Evolutionary conservation across 2,888 invertebrate species (phyloP), one percentile per base, ranked within the genome.

Genomic region (Junonia oenone): DNA sequence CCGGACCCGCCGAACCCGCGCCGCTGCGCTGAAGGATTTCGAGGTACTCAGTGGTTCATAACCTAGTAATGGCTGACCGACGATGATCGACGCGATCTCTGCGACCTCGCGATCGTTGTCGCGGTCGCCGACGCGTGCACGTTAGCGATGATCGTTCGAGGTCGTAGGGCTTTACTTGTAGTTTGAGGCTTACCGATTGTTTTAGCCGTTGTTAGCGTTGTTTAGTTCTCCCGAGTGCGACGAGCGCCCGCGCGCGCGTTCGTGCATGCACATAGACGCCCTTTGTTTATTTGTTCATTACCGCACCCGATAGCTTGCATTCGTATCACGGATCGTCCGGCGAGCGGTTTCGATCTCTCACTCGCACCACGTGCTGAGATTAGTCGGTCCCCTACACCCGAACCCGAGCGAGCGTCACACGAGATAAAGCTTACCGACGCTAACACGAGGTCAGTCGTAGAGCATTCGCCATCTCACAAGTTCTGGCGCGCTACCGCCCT

Each of bases 1-100:
- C 93, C 92, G 91, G 92, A 91, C 92, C 92, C 91, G 93, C 92
- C 90, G 92, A 92, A 91, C 93, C 86, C 91, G 86, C 91, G 91
- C 91, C 91, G 91, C 90, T 92, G 92, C 92, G 91, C 91, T 91
- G 83, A 92, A 94, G 95, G 95, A 95, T 93, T 95, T 95, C 93
- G 95, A 95, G 95, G 95, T 95, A 95, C 87, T 81, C 79, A 90
- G 89, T 86, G 89, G 85, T 86, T 91, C 83, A 81, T 83, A 80
- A 81, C 83, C 81, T 90, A 89, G 88, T 83, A 81, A 80, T 83
- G 87, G 86, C 83, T 80, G 81, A 80, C 83, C 78, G 81, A 83
- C 85, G 85, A 83, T 76, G 80, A 74, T 73, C 82, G 78, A 78
- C 77, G 76, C 87, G 82, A 81, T 80, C 80, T 78, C 78, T 69